A percentile compares a stretch with the other conserved stretches of the same genome.
These are phyloP conservation scores for Alligator mississippiensis DNA, from an alignment of 2,113 vertebrate species.

Conservation along the genomic window DNA sequence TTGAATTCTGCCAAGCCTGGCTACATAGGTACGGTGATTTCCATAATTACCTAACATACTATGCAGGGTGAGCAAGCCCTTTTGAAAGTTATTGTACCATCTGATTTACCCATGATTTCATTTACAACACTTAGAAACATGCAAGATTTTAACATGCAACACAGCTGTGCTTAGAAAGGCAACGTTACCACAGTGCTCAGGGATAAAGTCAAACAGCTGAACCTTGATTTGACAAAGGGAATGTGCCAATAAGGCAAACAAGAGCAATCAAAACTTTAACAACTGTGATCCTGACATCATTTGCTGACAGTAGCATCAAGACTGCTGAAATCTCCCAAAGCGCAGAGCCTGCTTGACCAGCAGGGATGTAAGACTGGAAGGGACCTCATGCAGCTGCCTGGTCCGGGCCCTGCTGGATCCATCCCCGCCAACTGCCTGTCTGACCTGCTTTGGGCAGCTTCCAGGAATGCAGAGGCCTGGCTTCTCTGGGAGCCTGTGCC, in stretches of 20 bases:
- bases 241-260: fast-evolving
- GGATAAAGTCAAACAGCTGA: neutral
- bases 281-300: fast-evolving
- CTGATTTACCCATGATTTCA: neutral
- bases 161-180: neutral
- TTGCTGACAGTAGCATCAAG: neutral
- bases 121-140: neutral
- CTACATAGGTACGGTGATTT: neutral
- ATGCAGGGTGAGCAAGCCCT: neutral
- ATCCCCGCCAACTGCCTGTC: too few species aligned
- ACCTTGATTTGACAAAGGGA: neutral
- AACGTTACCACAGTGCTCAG: neutral
- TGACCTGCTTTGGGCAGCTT: too few species aligned
- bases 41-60: fast-evolving
- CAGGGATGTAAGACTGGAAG: too few species aligned
- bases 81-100: neutral
- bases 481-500: too few species aligned
- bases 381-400: too few species aligned
- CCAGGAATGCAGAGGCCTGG: too few species aligned
- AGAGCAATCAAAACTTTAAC: neutral
- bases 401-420: too few species aligned
- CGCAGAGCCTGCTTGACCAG: too few species aligned
- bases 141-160: neutral
- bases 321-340: neutral
- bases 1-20: too few species aligned